Percentiles rank a stretch among this genome's conserved stretches.
phyloP scores from a whole-genome alignment of 2,888 invertebrate species.

The Drosophila stalkeri region DNA sequence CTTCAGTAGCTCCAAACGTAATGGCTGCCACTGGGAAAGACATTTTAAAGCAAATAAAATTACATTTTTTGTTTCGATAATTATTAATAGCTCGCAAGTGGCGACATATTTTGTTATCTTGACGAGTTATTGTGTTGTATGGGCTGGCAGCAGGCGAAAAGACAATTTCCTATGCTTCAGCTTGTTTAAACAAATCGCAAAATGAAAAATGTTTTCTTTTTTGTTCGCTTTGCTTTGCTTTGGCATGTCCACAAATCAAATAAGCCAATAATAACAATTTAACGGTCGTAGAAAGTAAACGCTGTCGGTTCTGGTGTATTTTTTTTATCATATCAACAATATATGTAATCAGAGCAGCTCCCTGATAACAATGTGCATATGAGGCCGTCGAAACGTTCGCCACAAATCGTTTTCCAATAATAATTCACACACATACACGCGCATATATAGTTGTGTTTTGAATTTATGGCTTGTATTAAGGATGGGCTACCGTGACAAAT shows the following conservation, averaged over 20 bases:
- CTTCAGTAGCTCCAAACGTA: slow-evolving; percentile 34
- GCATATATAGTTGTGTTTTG: neutral
- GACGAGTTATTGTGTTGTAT: slow-evolving; percentile 28
- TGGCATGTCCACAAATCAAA: slow-evolving; percentile 34
- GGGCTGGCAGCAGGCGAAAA: slow-evolving; percentile 11
- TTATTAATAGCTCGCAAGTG: slow-evolving; percentile 53
- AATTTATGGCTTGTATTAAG: slow-evolving; percentile 12
- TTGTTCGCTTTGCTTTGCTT: slow-evolving; percentile 7
- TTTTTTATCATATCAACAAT: slow-evolving; percentile 59
- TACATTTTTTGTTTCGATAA: slow-evolving; percentile 42
- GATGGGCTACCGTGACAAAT: slow-evolving; percentile 44
- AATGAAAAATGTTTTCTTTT: neutral
- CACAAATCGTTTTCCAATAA: slow-evolving; percentile 18
- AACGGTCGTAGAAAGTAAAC: slow-evolving; percentile 59
- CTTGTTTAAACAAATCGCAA: slow-evolving; percentile 52
- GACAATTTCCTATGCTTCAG: slow-evolving; percentile 46
- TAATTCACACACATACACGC: neutral
- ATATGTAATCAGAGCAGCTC: slow-evolving; percentile 49
- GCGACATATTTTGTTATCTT: slow-evolving; percentile 62
- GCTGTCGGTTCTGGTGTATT: slow-evolving; percentile 31
- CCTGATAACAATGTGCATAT: slow-evolving; percentile 57
- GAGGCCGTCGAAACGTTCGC: slow-evolving; percentile 17
- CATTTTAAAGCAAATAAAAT: slow-evolving; percentile 59
- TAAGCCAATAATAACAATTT: slow-evolving; percentile 74
- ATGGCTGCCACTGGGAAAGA: slow-evolving; percentile 27